Base-by-base conservation (phyloP, 2,888 invertebrate species). In the Leucophenga maculata region DNA sequence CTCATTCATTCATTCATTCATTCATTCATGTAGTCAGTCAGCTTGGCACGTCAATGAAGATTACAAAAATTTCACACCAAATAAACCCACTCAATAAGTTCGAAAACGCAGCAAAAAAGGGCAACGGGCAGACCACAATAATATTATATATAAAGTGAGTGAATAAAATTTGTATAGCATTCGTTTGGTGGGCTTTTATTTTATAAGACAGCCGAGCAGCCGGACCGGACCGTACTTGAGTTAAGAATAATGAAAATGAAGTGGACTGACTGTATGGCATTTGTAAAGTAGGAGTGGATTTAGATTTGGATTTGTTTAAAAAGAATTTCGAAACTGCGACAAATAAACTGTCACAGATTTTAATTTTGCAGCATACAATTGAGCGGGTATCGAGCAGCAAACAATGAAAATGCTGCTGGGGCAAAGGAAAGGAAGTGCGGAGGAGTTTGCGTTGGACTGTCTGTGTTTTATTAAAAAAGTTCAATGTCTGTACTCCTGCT, bases 231-330 rank as follows among this genome's bases (percentile, higher is more conserved):
- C 75, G 76, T 74, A 78, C 78, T 80, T 78, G 77, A 78, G 74
- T 70, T 76, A 73, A 75, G 69, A 67, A 74, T 74, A 83, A 81
- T 86, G 83, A 84, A 85, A 86, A 85, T 85, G 77, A 86, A 85
- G 78, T 82, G 77, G 73, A 79, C 74, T 77, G 78, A 73, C 70
- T 75, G 68, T 67, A 74, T 72, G 73, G 69, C 62, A 69, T 74
- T 71, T 70, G 71, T 50, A 68, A 62, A 69, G 69, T 54, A 72
- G 72, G 65, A 46, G 46, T 46, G 3, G 62, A 73, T 65, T 70
- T 68, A 69, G 60, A 67, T 68, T 18, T 65, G 54, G 50, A 8
- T 8, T 9, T 32, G 39, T 44, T 57, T 72, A 67, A 72, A 73
- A 69, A 69, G 66, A 73, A 76, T 75, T 75, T 73, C 69, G 68